A percentile compares a stretch with the other conserved stretches of the same genome.
Evolutionary conservation across 2,113 vertebrate species (phyloP).

Genomic region (Charina bottae): DNA sequence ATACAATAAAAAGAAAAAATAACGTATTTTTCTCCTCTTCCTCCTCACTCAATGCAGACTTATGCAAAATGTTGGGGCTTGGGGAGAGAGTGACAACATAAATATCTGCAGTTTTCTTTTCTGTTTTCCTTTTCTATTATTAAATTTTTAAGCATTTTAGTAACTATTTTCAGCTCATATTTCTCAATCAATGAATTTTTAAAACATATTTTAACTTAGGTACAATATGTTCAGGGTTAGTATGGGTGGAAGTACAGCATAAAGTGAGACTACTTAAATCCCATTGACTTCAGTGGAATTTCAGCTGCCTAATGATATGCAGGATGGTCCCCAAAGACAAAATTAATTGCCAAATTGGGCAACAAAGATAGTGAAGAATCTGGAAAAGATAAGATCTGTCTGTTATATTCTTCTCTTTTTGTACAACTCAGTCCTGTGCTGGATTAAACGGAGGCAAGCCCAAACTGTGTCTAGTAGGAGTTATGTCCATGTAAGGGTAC

Average conservation of each 20-base stretch:
- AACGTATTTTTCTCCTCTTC: neutral
- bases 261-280: neutral
- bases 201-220: neutral
- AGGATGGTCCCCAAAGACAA: neutral
- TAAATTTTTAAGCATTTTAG: neutral
- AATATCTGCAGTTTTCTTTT: slow-evolving; percentile 6
- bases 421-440: neutral
- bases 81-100: neutral
- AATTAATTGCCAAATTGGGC: slow-evolving; percentile 7
- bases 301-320: neutral
- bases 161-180: neutral
- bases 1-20: neutral
- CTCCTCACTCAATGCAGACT: neutral
- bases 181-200: neutral
- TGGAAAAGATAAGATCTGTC: neutral
- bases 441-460: neutral
- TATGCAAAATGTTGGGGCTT: neutral
- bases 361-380: slow-evolving; percentile 2
- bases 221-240: neutral
- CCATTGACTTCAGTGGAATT: neutral
- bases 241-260: neutral
- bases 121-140: neutral
- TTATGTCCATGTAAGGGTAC: neutral
- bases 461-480: neutral
- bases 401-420: neutral